Percentiles rank a stretch among this genome's conserved stretches.
These are phyloP conservation scores for Osmerus eperlanus DNA, from an alignment of 2,113 vertebrate species.

Conservation along the genomic window DNA sequence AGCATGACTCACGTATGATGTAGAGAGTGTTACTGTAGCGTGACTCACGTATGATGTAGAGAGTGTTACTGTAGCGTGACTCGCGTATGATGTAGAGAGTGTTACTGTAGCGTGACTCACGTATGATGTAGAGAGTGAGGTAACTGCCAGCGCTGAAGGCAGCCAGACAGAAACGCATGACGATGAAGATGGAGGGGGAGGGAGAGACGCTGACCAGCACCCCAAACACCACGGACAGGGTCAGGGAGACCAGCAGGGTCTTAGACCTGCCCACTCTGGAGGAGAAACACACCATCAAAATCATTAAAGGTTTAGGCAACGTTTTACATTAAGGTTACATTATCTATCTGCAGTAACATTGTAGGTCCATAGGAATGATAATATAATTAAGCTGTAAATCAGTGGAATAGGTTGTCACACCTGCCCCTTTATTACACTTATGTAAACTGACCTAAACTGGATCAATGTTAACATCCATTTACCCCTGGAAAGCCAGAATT, in stretches of 20 bases:
- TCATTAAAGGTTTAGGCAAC: no score
- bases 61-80: slow-evolving; percentile 54
- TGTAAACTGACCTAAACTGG: no score
- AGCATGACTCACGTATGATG: slow-evolving; percentile 78
- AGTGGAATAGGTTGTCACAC: no score
- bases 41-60: slow-evolving; percentile 85
- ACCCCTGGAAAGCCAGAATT: no score
- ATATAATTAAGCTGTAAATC: no score
- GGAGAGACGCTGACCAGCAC: slow-evolving; percentile 81
- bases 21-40: slow-evolving; percentile 56
- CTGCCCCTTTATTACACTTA: no score
- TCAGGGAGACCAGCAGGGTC: slow-evolving; percentile 77
- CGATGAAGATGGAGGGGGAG: slow-evolving; percentile 79
- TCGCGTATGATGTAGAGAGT: slow-evolving; percentile 82
- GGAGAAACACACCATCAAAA: slow-evolving; percentile 4
- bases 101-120: slow-evolving; percentile 70
- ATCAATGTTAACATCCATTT: no score
- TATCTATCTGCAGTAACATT: no score
- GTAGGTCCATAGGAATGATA: no score
- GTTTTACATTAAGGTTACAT: no score
- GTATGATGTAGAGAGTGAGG: slow-evolving; percentile 81
- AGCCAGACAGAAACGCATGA: slow-evolving; percentile 82
- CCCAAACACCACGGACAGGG: slow-evolving; percentile 80
- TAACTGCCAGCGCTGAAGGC: slow-evolving; percentile 78
- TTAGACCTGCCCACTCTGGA: slow-evolving; percentile 78